Evolutionary conservation across 2,113 vertebrate genomes (phyloP), one percentile per base, ranked within the genome.

Genomic region (Camelus bactrianus): DNA sequence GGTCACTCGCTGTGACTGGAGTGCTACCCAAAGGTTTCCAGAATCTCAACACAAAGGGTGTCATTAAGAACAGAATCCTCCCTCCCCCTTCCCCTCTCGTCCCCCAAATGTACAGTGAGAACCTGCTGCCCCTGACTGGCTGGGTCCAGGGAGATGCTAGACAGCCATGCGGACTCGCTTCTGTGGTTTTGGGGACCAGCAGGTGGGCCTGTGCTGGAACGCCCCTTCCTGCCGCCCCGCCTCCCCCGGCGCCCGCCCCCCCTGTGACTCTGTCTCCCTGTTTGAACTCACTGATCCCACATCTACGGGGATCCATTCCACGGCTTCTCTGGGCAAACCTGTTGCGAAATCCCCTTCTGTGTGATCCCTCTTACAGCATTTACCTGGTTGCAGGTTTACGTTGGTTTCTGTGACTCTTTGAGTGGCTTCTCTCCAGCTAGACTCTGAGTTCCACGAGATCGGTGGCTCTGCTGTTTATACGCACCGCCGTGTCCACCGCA

Each of bases 401-500:
- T 26, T 9, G 32, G 46, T 52, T 46, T 56, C 62, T 42, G 10
- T 10, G 58, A 35, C 72, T 72, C 77, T 76, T 13, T 16, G 20
- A 32, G 20, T 24, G 32, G 30, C 64, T 50, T 67, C 17, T 81
- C 67, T 83, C 35, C 32, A 24, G 15, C 22, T 24, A 6, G 28
- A 32, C 38, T 48, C 52, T 13, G 1, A n/a, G 50, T 56, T 58
- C 82, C 17, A 4, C 13, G 46, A 62, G 35, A 11, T 69, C 2
- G 17, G 38, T 8, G 28, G 15, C 92, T 46, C 52, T 26, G 28
- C 30, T 46, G 10, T 62, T 75, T 28, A 4, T 38, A 12, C 13
- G 50, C 30, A 24, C 13, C 0, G 0, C 32, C 22, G 0, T 5
- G 10, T 38, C n/a, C 17, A 20, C 1, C 26, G 54, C 28, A 46